These are phyloP conservation scores for Caenorhabditis auriculariae DNA, from an alignment of 2,888 invertebrate species.

Conservation along the genomic window DNA sequence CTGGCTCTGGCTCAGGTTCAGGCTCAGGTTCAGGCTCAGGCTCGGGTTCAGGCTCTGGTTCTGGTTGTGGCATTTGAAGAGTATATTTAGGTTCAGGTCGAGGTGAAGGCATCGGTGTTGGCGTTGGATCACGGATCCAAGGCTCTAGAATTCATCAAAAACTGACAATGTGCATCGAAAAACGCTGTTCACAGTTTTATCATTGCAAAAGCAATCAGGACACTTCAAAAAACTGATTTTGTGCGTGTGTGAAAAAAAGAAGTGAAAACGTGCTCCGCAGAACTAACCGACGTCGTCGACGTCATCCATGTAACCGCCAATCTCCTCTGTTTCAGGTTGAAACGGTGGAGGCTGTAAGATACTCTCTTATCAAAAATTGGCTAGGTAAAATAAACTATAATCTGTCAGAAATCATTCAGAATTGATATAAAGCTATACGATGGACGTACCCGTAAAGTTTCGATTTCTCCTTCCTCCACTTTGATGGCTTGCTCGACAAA, in stretches of 20 bases:
- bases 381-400: not conserved
- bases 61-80: slow-evolving; percentile 15
- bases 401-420: not conserved
- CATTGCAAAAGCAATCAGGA: too few species aligned
- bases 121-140: slow-evolving; percentile 53
- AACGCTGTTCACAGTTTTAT: too few species aligned
- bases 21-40: slow-evolving; percentile 40
- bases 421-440: too few species aligned
- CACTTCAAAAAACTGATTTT: too few species aligned
- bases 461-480: slow-evolving; percentile 60
- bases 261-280: too few species aligned
- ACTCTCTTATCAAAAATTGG: not conserved
- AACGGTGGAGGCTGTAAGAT: slow-evolving; percentile 51
- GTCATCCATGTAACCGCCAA: slow-evolving; percentile 16
- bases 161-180: slow-evolving; percentile 24
- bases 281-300: slow-evolving; percentile 3
- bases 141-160: not conserved
- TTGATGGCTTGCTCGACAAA: slow-evolving; percentile 61
- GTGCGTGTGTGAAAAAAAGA: too few species aligned
- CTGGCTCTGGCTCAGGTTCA: slow-evolving; percentile 7
- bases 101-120: slow-evolving; percentile 36
- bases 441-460: slow-evolving; percentile 45
- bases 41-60: slow-evolving; percentile 31
- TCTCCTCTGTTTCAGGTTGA: slow-evolving; percentile 37
- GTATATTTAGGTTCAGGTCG: slow-evolving; percentile 26